Evolutionary conservation across 2,888 invertebrate genomes (phyloP), one percentile per base, ranked within the genome.

Genomic region (Mesochorus sp.): DNA sequence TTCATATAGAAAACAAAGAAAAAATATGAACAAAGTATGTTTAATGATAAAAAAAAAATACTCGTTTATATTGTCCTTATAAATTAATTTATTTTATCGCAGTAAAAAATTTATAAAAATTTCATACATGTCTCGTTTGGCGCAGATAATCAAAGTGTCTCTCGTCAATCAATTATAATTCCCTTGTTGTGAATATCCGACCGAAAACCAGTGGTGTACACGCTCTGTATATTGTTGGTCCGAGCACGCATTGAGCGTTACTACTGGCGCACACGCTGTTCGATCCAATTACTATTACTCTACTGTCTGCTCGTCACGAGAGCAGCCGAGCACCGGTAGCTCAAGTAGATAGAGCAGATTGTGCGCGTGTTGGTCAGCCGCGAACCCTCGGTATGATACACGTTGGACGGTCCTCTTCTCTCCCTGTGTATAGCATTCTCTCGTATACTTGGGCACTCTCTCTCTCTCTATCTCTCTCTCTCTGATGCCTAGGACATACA

Each of bases 231-330:
- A 49, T 39, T 47, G 21, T 26, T 28, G 14, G 39, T 17, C 12
- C 49, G 64, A 51, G 37, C 39, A 51, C 34, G 14, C 26, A 24
- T 17, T 24, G 57, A 57, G 42, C 55, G 53, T 73, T 67, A 57
- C 68, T 21, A 68, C 78, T 51, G 51, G 44, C 61, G 24, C 64
- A 51, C 57, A 24, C 17, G 64, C 49, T 42, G 55, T 62, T 57
- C 42, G 51, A 70, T 78, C 57, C 78, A 78, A 78, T 74, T 78
- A 74, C 44, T 37, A 62, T 70, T 73, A 61, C 68, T 57, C 62
- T 34, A 37, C 68, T 70, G 64, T 64, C 49, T 61, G 39, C 26
- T 71, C 61, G 28, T 3, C 24, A 28, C 28, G 37, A 70, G 68
- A 34, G 61, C 17, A n/a, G n/a, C n/a, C n/a, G 55, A 59, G 53